Percentiles rank a stretch among this genome's conserved stretches.
Conservation (phyloP, 2,797 vertebrate species). For the Scolopax rusticola region DNA sequence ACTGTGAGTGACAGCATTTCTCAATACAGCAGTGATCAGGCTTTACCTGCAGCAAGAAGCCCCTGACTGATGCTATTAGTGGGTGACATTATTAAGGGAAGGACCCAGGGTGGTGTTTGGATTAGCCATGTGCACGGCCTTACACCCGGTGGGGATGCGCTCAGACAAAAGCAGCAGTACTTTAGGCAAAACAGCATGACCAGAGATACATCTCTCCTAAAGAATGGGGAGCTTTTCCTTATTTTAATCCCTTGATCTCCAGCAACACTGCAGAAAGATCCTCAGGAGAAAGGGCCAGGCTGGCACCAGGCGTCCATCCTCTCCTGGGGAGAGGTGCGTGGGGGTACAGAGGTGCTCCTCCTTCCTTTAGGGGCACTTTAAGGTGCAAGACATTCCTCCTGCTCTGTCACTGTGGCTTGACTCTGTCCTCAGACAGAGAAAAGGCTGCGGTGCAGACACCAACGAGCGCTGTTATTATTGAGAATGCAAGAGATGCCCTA, state of each 20-base stretch:
- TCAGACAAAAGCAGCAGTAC: not conserved
- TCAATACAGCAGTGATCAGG: not conserved
- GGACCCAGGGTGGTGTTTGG: accelerated
- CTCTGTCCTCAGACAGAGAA: not conserved
- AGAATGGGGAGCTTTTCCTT: not conserved
- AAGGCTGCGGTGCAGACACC: accelerated
- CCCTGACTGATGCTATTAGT: not conserved
- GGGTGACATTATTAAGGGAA: not conserved
- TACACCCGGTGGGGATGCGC: not conserved
- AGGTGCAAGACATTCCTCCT: accelerated
- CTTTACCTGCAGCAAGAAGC: not conserved
- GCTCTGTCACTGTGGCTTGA: not conserved
- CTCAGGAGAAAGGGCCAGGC: not conserved
- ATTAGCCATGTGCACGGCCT: accelerated
- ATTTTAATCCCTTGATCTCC: not conserved
- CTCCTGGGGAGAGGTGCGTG: accelerated
- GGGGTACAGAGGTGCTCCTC: not conserved
- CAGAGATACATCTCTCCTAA: not conserved
- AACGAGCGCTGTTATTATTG: accelerated
- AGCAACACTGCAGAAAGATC: not conserved
- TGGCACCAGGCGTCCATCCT: not conserved
- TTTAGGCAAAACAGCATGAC: not conserved
- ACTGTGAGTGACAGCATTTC: not conserved
- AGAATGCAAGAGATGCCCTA: accelerated
- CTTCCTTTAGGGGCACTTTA: accelerated